A percentile compares a stretch with the other conserved stretches of the same genome.
Evolutionary conservation across 1,140 invertebrate genomes (phyloP).

Genomic region (Zaprionus kolodkinae): DNA sequence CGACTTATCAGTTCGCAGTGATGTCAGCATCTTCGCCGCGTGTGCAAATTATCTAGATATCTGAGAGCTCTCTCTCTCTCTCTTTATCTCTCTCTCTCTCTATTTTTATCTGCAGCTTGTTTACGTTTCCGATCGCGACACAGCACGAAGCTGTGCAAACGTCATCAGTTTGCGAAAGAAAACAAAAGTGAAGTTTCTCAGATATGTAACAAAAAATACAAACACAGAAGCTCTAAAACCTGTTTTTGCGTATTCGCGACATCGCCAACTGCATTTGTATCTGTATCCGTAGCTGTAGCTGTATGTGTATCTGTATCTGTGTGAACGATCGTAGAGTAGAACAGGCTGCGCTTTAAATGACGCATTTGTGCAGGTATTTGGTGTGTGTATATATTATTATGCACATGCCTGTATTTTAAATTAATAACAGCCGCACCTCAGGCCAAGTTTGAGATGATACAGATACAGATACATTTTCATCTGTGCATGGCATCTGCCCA

Average conservation of each 20-base stretch:
- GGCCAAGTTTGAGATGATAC: neutral
- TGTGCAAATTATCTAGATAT: slow-evolving; percentile 33
- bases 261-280: neutral
- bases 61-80: neutral
- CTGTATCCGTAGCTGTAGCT: slow-evolving; percentile 7
- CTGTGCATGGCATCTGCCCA: neutral
- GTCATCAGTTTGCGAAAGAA: slow-evolving; percentile 59
- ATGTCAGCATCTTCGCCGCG: slow-evolving; percentile 21
- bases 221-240: slow-evolving; percentile 41
- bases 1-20: neutral
- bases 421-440: neutral
- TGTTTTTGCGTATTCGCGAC: slow-evolving; percentile 29
- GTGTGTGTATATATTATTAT: neutral
- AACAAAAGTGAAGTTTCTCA: slow-evolving; percentile 73
- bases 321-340: slow-evolving; percentile 46
- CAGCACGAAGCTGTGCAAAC: slow-evolving; percentile 37
- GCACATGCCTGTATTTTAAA: slow-evolving; percentile 1
- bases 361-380: slow-evolving; percentile 34
- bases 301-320: slow-evolving; percentile 41
- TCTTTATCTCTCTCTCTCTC: neutral
- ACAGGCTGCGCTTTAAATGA: slow-evolving; percentile 57
- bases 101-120: slow-evolving; percentile 35
- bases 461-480: neutral
- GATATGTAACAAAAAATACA: slow-evolving; percentile 8
- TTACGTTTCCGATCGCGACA: slow-evolving; percentile 40